Conservation (phyloP, 2,797 vertebrate species). For the Oreonectes daqikongensis region DNA sequence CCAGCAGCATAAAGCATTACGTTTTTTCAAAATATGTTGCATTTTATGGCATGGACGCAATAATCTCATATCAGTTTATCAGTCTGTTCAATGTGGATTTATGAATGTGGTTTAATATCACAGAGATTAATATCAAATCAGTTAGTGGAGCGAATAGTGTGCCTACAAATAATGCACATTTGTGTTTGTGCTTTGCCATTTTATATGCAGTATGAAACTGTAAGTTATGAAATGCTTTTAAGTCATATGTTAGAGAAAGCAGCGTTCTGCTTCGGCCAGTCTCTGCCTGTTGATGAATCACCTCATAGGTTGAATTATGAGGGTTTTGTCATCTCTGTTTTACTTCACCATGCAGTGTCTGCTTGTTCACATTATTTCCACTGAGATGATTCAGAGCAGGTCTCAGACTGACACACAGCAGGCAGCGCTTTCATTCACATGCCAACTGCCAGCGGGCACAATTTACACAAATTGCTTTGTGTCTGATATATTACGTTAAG, state of each 20-base stretch:
- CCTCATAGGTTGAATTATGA: constrained; percentile 33
- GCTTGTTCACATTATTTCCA: constrained; percentile 40
- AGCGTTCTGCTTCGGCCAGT: constrained; percentile 10
- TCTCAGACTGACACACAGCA: constrained; percentile 22
- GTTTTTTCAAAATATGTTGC: neutral
- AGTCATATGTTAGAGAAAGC: neutral
- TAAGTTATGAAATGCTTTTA: constrained; percentile 3
- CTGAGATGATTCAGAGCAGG: constrained; percentile 20
- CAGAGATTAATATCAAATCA: neutral
- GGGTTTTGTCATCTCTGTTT: constrained; percentile 31
- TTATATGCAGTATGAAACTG: neutral
- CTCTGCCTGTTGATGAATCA: constrained; percentile 37
- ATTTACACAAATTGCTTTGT: neutral
- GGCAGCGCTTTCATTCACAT: constrained; percentile 20
- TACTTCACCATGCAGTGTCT: constrained; percentile 22
- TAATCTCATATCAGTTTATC: neutral
- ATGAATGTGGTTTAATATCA: constrained; percentile 2
- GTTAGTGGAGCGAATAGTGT: neutral
- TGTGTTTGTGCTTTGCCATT: neutral
- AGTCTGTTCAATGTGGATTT: neutral
- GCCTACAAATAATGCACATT: neutral
- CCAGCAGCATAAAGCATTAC: neutral
- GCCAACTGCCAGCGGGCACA: constrained; percentile 1
- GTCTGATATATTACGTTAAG: neutral
- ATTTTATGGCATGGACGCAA: neutral